A percentile compares a stretch with the other conserved stretches of the same genome.
Evolutionary conservation across 2,888 invertebrate genomes (phyloP).

Genomic region (Chirona hameri): DNA sequence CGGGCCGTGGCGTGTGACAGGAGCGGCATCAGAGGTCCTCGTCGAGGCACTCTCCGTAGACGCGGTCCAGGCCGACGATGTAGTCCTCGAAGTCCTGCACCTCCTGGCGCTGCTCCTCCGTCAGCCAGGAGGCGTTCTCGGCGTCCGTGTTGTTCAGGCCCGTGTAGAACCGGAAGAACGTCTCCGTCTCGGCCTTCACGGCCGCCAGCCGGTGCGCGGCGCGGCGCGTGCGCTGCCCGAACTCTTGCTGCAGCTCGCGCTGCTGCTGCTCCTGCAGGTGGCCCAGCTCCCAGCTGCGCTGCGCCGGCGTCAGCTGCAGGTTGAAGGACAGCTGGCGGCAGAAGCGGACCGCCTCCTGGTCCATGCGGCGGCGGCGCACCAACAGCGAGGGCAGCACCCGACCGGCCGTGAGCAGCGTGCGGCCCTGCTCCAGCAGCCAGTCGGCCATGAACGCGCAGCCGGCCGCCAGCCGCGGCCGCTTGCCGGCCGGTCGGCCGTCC

Average conservation of each 20-base stretch:
- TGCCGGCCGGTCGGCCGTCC: neutral
- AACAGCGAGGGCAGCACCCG: neutral
- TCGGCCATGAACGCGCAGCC: neutral
- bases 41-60: neutral
- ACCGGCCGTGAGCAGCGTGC: neutral
- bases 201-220: constrained; percentile 36
- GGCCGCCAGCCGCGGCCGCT: neutral
- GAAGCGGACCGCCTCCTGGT: neutral
- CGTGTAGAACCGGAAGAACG: constrained; percentile 24
- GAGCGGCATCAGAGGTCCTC: neutral
- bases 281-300: constrained; percentile 34
- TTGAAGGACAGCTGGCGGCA: neutral
- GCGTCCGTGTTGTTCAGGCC: neutral
- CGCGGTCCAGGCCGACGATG: neutral
- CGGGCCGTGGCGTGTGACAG: too few species aligned
- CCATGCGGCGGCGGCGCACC: neutral
- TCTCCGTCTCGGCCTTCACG: constrained; percentile 37
- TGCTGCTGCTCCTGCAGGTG: constrained; percentile 36
- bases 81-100: neutral
- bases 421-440: constrained; percentile 13
- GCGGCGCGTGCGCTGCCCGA: constrained; percentile 37
- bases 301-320: neutral
- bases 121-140: neutral
- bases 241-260: constrained; percentile 36
- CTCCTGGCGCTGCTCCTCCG: neutral